These are phyloP conservation scores for Brachionus rubens DNA, from an alignment of 1,140 invertebrate genomes.

Conservation along the genomic window DNA sequence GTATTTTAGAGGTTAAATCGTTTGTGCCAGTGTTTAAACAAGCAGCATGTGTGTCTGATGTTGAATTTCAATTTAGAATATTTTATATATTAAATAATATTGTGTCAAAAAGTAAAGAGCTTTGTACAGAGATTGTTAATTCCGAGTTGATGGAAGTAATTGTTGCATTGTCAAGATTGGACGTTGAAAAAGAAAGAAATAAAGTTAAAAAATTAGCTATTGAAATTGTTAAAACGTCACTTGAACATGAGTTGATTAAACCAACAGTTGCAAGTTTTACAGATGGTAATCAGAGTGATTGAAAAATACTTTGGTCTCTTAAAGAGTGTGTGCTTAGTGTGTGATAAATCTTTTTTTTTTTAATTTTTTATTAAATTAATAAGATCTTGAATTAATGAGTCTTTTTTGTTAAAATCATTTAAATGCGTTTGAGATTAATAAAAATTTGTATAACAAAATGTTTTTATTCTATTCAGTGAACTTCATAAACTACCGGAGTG, in stretches of 20 bases:
- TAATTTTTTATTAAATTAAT: no score
- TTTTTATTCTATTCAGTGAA: no score
- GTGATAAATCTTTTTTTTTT: no score
- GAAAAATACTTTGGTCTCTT: no score
- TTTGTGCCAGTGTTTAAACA: constrained; percentile 40
- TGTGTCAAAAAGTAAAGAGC: neutral
- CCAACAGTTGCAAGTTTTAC: constrained; percentile 22
- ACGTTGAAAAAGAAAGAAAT: constrained; percentile 21
- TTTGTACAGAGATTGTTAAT: constrained; percentile 11
- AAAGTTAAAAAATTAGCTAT: constrained; percentile 26
- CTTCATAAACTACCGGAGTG: no score
- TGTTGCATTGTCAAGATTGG: constrained; percentile 32
- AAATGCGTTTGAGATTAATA: no score
- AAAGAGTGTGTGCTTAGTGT: no score
- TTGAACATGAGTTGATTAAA: constrained; percentile 32
- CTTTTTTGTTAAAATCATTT: no score
- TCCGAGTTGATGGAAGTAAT: constrained; percentile 46
- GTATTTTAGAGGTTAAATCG: constrained; percentile 27
- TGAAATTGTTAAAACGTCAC: constrained; percentile 18
- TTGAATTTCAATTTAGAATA: constrained; percentile 43
- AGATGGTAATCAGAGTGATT: constrained; percentile 23
- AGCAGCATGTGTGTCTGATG: neutral
- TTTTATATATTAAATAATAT: constrained; percentile 42
- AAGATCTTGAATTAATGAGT: no score
- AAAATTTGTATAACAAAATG: no score